phyloP scores from a whole-genome alignment of 2,888 invertebrate species.

The Silvanus unidentatus region DNA sequence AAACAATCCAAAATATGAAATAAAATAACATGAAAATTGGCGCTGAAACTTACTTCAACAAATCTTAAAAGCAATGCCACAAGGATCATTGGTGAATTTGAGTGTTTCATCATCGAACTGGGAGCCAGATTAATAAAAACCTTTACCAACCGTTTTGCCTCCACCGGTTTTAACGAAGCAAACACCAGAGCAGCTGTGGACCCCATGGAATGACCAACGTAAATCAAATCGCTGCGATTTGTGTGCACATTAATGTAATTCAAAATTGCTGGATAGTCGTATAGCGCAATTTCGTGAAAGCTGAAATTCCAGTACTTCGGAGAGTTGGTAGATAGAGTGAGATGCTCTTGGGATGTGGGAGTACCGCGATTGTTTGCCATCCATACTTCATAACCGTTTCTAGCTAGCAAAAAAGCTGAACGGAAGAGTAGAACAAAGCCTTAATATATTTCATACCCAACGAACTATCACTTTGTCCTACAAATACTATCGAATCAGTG shows the following conservation, averaged over 20 bases:
- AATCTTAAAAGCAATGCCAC: not conserved
- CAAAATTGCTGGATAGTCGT: conserved; percentile 16
- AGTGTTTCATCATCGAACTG: conserved; percentile 6
- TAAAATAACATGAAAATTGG: too few species aligned
- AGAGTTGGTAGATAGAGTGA: conserved; percentile 5
- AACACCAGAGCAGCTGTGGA: conserved; percentile 15
- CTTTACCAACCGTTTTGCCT: conserved; percentile 14
- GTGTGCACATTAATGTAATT: conserved; percentile 13
- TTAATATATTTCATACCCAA: conserved; percentile 9
- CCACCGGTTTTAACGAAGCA: conserved; percentile 12
- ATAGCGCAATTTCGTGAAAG: conserved; percentile 22
- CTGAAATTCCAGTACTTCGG: conserved; percentile 19
- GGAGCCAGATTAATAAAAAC: conserved; percentile 13
- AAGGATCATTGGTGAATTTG: not conserved
- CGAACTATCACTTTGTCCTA: conserved; percentile 12
- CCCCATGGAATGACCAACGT: conserved; percentile 19
- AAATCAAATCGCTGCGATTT: conserved; percentile 8
- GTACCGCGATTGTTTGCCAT: conserved; percentile 19
- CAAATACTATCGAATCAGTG: conserved; percentile 6
- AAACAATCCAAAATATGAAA: too few species aligned
- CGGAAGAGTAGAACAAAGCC: not conserved
- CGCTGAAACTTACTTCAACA: not conserved
- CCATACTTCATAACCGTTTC: conserved; percentile 19
- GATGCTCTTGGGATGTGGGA: conserved; percentile 13
- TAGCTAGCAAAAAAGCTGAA: conserved; percentile 14